Percentiles rank a stretch among this genome's conserved stretches.
These are phyloP conservation scores for Margaritifera margaritifera DNA, from an alignment of 2,888 invertebrate species.

Conservation along the genomic window DNA sequence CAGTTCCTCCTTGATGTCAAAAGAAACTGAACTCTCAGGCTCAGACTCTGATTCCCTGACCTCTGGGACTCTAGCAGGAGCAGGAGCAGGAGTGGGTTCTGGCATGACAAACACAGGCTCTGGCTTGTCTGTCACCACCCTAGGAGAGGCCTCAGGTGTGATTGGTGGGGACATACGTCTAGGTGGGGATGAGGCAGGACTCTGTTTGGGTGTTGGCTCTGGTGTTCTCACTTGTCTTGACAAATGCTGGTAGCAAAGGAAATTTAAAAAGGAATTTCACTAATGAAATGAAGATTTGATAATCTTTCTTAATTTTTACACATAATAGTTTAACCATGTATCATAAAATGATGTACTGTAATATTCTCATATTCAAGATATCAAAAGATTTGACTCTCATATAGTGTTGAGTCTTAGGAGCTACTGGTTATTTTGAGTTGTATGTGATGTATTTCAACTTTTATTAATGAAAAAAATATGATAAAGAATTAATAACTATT, in stretches of 20 bases:
- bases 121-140: slow-evolving; percentile 11
- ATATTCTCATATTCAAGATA: too few relatives aligned
- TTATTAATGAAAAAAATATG: too few relatives aligned
- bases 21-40: slow-evolving; percentile 54
- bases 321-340: not conserved
- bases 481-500: too few relatives aligned
- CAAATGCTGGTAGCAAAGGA: slow-evolving; percentile 10
- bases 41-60: slow-evolving; percentile 47
- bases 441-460: too few relatives aligned
- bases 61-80: slow-evolving; percentile 15
- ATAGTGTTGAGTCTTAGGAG: too few relatives aligned
- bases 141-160: slow-evolving; percentile 38
- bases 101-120: slow-evolving; percentile 18
- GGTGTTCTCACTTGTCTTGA: slow-evolving; percentile 31
- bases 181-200: slow-evolving; percentile 47
- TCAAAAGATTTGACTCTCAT: too few relatives aligned
- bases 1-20: slow-evolving; percentile 59
- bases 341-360: not conserved
- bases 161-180: slow-evolving; percentile 40
- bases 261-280: not conserved
- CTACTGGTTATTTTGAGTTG: too few relatives aligned
- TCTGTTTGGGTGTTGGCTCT: slow-evolving; percentile 54
- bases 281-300: not conserved
- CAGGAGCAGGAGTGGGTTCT: slow-evolving; percentile 16
- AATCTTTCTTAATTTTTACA: too few relatives aligned